Evolutionary conservation across 2,113 vertebrate species (phyloP), one percentile per base, ranked within the genome.

Genomic region (Bagarius yarrelli): DNA sequence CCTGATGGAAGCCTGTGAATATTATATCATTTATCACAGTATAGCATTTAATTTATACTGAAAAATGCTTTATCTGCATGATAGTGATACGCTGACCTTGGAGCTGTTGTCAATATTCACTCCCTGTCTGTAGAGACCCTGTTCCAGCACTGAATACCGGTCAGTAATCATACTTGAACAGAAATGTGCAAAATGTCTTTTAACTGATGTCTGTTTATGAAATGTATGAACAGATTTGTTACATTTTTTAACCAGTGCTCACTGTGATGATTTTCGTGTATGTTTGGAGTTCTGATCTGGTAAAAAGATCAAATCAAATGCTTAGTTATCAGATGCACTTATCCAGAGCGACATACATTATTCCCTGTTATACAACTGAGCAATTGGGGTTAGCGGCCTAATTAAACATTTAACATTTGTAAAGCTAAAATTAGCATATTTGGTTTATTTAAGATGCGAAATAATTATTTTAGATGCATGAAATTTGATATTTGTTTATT

Each of bases 11-110:
- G 73, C 50, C n/a, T 63, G 72, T 59, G 32, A 83, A 78, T 78
- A 85, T 82, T 74, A 79, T 71, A 79, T 75, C 75, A 67, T 85
- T 83, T 61, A 50, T 83, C 84, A 81, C 76, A 78, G 78, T 32
- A 15, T 50, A 83, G 78, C 53, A 61, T 77, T 77, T 75, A 71
- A 70, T 83, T 36, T 73, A 76, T 12, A 15, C 81, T 52, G 66
- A 80, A 77, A 80, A 83, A 73, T 69, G 44, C 78, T 60, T 71
- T 60, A 78, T 85, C 66, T 81, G 67, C 81, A 79, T 56, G 77
- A 75, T 75, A 81, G 66, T 81, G 69, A 78, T 83, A 78, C 63
- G 67, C 75, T 47, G 64, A 74, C 79, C 81, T 78, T 83, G 81
- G 40, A 72, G 79, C 84, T 74, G 79, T 73, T 82, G 84, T 83